phyloP scores from a whole-genome alignment of 2,113 vertebrate species.

The Bambusicola thoracicus region DNA sequence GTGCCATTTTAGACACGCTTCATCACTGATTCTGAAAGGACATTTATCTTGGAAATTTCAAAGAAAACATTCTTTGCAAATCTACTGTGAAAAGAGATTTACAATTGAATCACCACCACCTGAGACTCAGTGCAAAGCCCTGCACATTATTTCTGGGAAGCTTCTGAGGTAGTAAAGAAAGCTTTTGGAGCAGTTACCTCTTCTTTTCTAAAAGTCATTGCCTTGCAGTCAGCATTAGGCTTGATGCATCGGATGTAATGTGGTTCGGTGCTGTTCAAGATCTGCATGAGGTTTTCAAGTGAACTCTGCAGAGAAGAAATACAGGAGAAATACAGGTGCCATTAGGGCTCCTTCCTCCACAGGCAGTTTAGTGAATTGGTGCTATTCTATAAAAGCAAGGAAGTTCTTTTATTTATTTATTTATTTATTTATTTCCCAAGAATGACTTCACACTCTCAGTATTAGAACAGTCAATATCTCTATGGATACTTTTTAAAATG shows the following conservation, averaged over 20 bases:
- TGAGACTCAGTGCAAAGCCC: background rate
- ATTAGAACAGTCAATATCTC: background rate
- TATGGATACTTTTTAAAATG: background rate
- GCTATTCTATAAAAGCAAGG: accelerated
- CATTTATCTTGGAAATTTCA: background rate
- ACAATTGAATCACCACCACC: background rate
- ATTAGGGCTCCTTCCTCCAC: background rate
- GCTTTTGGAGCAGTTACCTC: conserved; percentile 80
- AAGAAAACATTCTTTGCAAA: background rate
- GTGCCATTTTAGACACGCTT: background rate
- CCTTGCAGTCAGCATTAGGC: conserved; percentile 89
- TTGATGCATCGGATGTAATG: conserved; percentile 98
- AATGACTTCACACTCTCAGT: background rate
- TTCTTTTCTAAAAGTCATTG: conserved; percentile 83
- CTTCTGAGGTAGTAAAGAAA: background rate
- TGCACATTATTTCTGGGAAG: background rate
- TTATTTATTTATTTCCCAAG: too few species aligned
- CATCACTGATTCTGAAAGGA: background rate
- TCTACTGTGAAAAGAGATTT: background rate
- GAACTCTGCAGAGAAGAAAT: conserved; percentile 82
- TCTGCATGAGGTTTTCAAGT: conserved; percentile 90
- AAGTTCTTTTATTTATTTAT: background rate
- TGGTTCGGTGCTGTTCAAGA: conserved; percentile 87
- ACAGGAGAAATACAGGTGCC: background rate
- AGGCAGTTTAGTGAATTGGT: background rate